Conservation (phyloP, 2,888 invertebrate species). For the Brachyopa scutellaris region DNA sequence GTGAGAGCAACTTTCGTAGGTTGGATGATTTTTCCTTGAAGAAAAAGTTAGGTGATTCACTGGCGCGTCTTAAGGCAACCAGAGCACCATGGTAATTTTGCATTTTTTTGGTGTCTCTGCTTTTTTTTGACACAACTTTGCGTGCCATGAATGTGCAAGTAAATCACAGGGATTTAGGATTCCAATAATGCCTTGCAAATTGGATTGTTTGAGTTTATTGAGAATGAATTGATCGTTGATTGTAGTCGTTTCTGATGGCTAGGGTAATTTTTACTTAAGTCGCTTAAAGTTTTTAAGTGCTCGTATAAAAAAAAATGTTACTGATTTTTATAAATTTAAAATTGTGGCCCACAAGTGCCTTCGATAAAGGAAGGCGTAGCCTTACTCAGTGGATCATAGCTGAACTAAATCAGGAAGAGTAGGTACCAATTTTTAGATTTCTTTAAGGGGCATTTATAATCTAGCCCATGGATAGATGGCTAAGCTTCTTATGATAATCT, state of each 20-base stretch:
- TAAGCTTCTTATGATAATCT: too few relatives aligned
- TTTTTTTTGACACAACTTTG: slow-evolving; percentile 2
- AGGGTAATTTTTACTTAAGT: too few relatives aligned
- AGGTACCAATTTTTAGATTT: too few relatives aligned
- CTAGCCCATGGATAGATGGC: too few relatives aligned
- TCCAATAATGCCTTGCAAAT: slow-evolving; percentile 37
- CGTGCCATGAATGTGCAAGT: slow-evolving; percentile 39
- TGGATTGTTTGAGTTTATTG: slow-evolving; percentile 40
- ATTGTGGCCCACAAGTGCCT: too few relatives aligned
- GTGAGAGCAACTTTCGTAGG: slow-evolving; percentile 6
- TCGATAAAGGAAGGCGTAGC: too few relatives aligned
- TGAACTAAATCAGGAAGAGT: too few relatives aligned
- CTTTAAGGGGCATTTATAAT: too few relatives aligned
- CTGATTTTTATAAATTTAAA: too few relatives aligned
- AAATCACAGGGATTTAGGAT: slow-evolving; percentile 29
- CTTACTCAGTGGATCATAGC: too few relatives aligned
- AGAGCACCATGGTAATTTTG: slow-evolving; percentile 26
- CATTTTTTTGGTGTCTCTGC: neutral
- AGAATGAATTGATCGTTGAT: slow-evolving; percentile 41
- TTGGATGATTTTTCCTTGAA: neutral
- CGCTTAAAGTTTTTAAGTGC: too few relatives aligned
- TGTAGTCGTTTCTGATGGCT: neutral
- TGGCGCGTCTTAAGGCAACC: slow-evolving; percentile 4
- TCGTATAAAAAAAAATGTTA: too few relatives aligned
- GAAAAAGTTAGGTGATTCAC: slow-evolving; percentile 20